Conservation (phyloP, 2,888 invertebrate species). For the Pheosia tremula region DNA sequence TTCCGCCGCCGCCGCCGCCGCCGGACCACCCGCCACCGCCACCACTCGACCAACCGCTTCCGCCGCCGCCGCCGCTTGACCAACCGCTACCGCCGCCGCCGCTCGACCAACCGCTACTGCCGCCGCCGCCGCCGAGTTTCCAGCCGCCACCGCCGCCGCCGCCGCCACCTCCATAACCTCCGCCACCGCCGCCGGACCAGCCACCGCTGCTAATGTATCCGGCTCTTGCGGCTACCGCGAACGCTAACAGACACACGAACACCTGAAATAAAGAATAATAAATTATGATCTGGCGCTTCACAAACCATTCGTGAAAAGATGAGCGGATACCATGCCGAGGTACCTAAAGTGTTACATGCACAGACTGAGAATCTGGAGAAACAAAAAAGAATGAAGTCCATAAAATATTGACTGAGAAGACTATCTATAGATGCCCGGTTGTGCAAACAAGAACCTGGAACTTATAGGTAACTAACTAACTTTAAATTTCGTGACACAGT, state of each 20-base stretch:
- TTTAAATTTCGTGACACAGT: neutral
- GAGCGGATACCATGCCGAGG: too few relatives aligned
- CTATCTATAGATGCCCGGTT: too few relatives aligned
- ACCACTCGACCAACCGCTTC: constrained; percentile 39
- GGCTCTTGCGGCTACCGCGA: constrained; percentile 68
- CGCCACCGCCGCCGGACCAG: constrained; percentile 45
- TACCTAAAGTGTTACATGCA: too few relatives aligned
- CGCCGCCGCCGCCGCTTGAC: constrained; percentile 37
- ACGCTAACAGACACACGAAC: constrained; percentile 74
- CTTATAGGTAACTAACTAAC: neutral
- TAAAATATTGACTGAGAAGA: too few relatives aligned
- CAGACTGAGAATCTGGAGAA: too few relatives aligned
- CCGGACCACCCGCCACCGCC: constrained; percentile 53
- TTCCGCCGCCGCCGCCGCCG: constrained; percentile 40
- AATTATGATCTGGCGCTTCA: too few relatives aligned
- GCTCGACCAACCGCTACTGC: constrained; percentile 43
- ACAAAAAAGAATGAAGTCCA: too few relatives aligned
- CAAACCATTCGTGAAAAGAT: too few relatives aligned
- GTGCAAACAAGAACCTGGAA: neutral
- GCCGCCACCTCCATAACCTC: constrained; percentile 39
- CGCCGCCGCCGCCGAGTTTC: constrained; percentile 41
- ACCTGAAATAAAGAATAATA: constrained; percentile 53
- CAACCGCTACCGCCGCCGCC: constrained; percentile 43
- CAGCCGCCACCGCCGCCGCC: constrained; percentile 46
- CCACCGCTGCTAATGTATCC: constrained; percentile 64